Evolutionary conservation across 2,113 vertebrate species (phyloP), one percentile per base, ranked within the genome.

Genomic region (Ctenomys sociabilis): DNA sequence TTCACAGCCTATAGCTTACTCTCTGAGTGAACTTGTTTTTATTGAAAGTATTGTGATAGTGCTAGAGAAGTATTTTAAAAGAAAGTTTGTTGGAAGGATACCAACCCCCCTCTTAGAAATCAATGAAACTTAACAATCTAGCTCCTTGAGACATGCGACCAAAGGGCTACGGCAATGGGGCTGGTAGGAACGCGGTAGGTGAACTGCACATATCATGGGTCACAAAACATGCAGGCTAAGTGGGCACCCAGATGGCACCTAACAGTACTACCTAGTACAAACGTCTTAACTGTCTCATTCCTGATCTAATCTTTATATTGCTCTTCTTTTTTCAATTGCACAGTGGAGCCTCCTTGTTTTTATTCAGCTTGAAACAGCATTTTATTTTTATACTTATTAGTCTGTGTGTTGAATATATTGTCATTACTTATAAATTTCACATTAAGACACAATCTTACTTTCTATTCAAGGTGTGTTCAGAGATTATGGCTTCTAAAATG

Each of bases 101-200:
- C 30, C 75, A 88, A 82, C 16, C 16, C 1, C 14, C 78, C 92
- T 64, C 61, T 82, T 61, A 49, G 40, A 96, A 85, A 66, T 93
- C 37, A 88, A 89, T 37, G 57, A 78, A 93, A 93, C 19, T 88
- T 61, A 80, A 87, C 90, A 96, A 90, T 45, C 14, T 40, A 84
- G 40, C 16, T 87, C 52, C 80, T 68, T 95, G 75, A 90, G 75
- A 87, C 37, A n/a, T 14, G 35, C 32, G 32, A 24, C 26, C 8
- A 45, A 85, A 77, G 35, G 22, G 3, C 4, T 61, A 21, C 16
- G 30, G 35, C 61, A 89, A 86, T 37, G 28, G 77, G 16, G 21
- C 22, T 78, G 22, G 52, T 73, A 45, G 45, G 7, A 61, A n/a
- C 2, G 49, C 14, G 45, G 9, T 11, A 49, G 40, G 4, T 12